Conservation (phyloP, 1,140 invertebrate genomes). For the Lutraria rhynchaena region DNA sequence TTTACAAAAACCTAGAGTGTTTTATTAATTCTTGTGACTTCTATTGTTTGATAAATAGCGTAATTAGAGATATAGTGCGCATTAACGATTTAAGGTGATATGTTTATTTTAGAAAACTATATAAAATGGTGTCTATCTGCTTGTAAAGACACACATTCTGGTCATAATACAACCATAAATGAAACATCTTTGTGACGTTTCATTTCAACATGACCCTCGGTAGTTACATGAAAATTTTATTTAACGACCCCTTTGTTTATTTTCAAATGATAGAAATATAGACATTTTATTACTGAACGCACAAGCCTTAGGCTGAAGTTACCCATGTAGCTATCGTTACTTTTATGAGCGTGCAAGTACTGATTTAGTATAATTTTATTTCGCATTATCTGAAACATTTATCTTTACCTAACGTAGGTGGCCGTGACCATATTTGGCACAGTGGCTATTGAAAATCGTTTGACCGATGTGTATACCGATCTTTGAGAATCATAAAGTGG, state of each 20-base stretch:
- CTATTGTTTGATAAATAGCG: constrained; percentile 44
- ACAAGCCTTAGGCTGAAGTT: constrained; percentile 25
- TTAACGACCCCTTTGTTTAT: constrained; percentile 58
- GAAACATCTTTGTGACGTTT: constrained; percentile 46
- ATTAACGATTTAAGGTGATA: constrained; percentile 50
- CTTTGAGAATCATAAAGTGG: constrained; percentile 32
- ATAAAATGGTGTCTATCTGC: constrained; percentile 37
- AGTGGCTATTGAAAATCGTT: not conserved
- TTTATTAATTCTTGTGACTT: not conserved
- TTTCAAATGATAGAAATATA: constrained; percentile 58
- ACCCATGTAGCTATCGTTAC: not conserved
- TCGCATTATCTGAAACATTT: constrained; percentile 58
- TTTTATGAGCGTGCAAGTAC: constrained; percentile 52
- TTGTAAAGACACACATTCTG: constrained; percentile 53
- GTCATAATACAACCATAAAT: constrained; percentile 54
- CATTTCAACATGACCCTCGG: constrained; percentile 41
- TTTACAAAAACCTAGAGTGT: too few species aligned
- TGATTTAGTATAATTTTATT: constrained; percentile 62
- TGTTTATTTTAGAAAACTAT: constrained; percentile 45
- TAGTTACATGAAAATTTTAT: constrained; percentile 57
- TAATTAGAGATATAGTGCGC: constrained; percentile 36
- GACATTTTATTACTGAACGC: constrained; percentile 50
- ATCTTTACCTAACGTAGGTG: constrained; percentile 39
- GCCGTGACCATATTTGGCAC: constrained; percentile 31
- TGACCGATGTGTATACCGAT: not conserved